phyloP scores from a whole-genome alignment of 2,888 invertebrate species.

The Neria commutata region DNA sequence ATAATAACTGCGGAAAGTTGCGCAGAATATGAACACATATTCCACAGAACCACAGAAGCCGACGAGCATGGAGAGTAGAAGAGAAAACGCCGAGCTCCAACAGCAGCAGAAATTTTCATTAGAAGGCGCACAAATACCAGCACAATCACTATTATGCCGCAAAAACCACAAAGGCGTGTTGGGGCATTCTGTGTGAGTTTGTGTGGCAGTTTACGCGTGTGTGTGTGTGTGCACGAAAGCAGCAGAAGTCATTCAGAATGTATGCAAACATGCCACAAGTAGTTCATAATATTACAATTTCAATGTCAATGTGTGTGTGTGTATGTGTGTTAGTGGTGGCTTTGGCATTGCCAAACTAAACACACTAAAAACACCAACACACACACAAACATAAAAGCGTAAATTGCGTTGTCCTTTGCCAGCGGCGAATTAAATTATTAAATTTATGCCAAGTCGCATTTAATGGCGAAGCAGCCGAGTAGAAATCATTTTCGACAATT shows the following conservation, averaged over 20 bases:
- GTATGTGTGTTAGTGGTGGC: too few species aligned
- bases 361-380: background rate
- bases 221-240: background rate
- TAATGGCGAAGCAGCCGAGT: background rate
- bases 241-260: background rate
- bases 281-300: conserved; percentile 50
- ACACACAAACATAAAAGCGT: background rate
- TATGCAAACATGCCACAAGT: conserved; percentile 44
- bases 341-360: conserved; percentile 6
- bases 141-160: too few species aligned
- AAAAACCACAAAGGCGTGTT: too few species aligned
- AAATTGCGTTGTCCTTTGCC: conserved; percentile 6
- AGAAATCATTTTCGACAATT: background rate
- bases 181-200: too few species aligned
- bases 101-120: too few species aligned
- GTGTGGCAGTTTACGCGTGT: too few species aligned
- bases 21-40: too few species aligned
- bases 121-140: too few species aligned
- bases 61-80: too few species aligned
- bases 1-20: too few species aligned
- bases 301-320: conserved; percentile 2
- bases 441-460: conserved; percentile 11
- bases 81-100: too few species aligned
- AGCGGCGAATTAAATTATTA: conserved; percentile 44
- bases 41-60: too few species aligned